Percentiles rank a stretch among this genome's conserved stretches.
phyloP scores from a whole-genome alignment of 2,888 invertebrate genomes.

The Cotesia congregata region DNA sequence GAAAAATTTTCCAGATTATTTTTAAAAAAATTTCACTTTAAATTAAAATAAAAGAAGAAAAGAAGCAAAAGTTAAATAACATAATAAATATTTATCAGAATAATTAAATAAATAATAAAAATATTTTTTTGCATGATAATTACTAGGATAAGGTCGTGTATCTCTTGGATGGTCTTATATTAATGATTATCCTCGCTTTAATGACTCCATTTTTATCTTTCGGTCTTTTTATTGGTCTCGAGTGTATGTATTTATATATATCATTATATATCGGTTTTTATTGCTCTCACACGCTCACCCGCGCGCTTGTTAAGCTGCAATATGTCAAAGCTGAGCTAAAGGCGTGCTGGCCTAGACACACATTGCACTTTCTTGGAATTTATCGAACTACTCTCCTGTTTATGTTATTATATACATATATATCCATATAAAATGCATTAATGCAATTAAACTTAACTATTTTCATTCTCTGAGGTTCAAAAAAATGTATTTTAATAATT shows the following conservation, averaged over 20 bases:
- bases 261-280: slow-evolving; percentile 20
- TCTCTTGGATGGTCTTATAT: slow-evolving; percentile 28
- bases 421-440: background rate
- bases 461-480: too few relatives aligned
- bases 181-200: slow-evolving; percentile 36
- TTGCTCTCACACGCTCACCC: slow-evolving; percentile 32
- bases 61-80: slow-evolving; percentile 1
- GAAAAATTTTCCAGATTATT: too few relatives aligned
- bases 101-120: slow-evolving; percentile 43
- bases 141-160: slow-evolving; percentile 39
- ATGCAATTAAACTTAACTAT: background rate
- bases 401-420: background rate
- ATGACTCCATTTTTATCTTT: slow-evolving; percentile 20
- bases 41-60: too few relatives aligned
- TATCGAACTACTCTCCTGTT: slow-evolving; percentile 27
- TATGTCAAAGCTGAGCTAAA: slow-evolving; percentile 39
- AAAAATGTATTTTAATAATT: too few relatives aligned
- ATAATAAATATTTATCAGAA: slow-evolving; percentile 45
- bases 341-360: slow-evolving; percentile 39
- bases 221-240: background rate
- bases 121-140: slow-evolving; percentile 34
- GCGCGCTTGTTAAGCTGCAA: slow-evolving; percentile 27
- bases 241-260: background rate
- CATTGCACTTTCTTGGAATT: slow-evolving; percentile 40
- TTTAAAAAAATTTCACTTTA: too few relatives aligned